These are phyloP conservation scores for Ochropleura leucogaster DNA, from an alignment of 2,888 invertebrate species.

Conservation along the genomic window DNA sequence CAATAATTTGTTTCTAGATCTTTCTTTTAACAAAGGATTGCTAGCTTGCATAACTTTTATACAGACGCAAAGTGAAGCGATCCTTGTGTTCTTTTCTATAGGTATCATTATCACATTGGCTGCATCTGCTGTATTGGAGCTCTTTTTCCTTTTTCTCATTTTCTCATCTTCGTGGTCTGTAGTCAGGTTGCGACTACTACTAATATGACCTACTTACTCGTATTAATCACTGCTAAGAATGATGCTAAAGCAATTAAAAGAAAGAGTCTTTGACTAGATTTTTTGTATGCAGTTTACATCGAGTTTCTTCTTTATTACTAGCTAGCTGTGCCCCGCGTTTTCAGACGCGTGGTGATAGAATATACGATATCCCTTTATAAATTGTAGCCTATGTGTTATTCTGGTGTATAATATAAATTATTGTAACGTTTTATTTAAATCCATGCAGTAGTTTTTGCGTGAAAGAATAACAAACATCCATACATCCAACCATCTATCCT, in stretches of 20 bases:
- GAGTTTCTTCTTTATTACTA: no score
- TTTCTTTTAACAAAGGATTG: slow-evolving; percentile 24
- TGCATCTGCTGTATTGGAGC: background rate
- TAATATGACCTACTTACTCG: background rate
- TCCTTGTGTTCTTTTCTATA: background rate
- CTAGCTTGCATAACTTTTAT: slow-evolving; percentile 12
- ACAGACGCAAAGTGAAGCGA: background rate
- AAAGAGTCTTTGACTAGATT: no score
- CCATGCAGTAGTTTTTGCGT: no score
- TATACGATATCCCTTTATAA: no score
- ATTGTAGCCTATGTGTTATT: no score
- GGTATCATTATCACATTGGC: background rate
- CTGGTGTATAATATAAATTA: no score
- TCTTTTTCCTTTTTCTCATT: background rate
- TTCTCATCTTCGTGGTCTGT: background rate
- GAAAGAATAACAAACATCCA: no score
- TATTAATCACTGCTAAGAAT: background rate
- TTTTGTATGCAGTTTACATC: no score
- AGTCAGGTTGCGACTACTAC: background rate
- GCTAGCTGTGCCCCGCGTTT: no score
- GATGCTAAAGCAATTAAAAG: background rate
- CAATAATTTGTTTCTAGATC: slow-evolving; percentile 57
- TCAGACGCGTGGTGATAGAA: no score
- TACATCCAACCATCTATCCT: no score
- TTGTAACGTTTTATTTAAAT: no score